phyloP scores from a whole-genome alignment of 1,140 invertebrate species.

The Cardiocondyla obscurior region DNA sequence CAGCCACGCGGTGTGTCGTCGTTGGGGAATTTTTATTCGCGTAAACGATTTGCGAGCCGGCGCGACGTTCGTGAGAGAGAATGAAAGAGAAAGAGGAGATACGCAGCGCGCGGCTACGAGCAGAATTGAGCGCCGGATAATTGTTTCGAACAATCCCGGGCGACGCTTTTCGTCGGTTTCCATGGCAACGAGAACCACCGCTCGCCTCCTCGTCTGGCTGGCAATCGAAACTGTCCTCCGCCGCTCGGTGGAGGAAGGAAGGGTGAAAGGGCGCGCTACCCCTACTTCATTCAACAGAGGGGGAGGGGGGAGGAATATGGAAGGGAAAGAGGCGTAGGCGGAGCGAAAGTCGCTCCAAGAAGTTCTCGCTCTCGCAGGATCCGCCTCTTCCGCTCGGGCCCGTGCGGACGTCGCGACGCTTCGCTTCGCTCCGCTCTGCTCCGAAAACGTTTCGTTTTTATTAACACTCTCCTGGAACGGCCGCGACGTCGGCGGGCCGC shows the following conservation, averaged over 20 bases:
- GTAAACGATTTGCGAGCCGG: constrained; percentile 78
- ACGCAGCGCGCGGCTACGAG: constrained; percentile 71
- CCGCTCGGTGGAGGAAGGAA: constrained; percentile 49
- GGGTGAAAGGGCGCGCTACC: constrained; percentile 10
- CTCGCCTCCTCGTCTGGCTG: constrained; percentile 56
- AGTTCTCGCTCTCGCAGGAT: constrained; percentile 68
- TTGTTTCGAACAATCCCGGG: constrained; percentile 84
- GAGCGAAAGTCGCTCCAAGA: constrained; percentile 71
- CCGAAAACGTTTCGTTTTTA: constrained; percentile 82
- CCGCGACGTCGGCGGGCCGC: constrained; percentile 69
- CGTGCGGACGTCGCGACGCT: constrained; percentile 49
- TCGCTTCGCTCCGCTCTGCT: constrained; percentile 14
- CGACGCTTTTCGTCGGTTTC: constrained; percentile 77
- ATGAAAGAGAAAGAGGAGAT: constrained; percentile 9
- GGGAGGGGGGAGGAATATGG: constrained; percentile 16
- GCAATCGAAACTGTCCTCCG: constrained; percentile 62
- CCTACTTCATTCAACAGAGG: constrained; percentile 50
- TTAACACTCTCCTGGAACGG: constrained; percentile 78
- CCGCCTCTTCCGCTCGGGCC: constrained; percentile 64
- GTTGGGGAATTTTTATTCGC: constrained; percentile 79
- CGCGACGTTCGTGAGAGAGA: constrained; percentile 21
- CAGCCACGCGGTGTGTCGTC: neutral
- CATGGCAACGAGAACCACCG: constrained; percentile 76
- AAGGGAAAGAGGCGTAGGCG: constrained; percentile 70
- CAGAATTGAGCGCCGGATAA: constrained; percentile 83